Evolutionary conservation across 2,797 vertebrate genomes (phyloP).

Genomic region (Dipus sagitta): DNA sequence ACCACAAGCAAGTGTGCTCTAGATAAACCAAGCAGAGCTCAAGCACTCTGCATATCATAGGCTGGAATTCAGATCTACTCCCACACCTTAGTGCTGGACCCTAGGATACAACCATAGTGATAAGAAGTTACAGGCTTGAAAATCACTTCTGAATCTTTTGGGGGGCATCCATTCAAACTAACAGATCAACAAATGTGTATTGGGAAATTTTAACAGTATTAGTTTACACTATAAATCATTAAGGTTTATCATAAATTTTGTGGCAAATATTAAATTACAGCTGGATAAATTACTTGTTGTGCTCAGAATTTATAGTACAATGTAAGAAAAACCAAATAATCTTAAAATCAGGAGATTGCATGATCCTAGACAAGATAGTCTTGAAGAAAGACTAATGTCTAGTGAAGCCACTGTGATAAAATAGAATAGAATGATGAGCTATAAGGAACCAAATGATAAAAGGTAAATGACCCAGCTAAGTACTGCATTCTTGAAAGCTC

Average conservation of each 20-base stretch:
- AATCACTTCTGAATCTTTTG: too few relatives aligned
- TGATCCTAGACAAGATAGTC: background rate
- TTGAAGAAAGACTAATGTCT: background rate
- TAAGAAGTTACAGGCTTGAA: too few relatives aligned
- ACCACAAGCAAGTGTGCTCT: too few relatives aligned
- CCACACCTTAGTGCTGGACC: too few relatives aligned
- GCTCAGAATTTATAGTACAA: background rate
- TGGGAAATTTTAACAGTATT: background rate
- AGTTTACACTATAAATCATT: background rate
- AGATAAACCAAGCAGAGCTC: too few relatives aligned
- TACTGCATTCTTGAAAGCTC: background rate
- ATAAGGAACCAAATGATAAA: background rate
- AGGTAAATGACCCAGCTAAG: background rate
- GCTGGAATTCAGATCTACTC: too few relatives aligned
- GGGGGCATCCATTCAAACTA: too few relatives aligned
- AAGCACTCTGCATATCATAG: too few relatives aligned
- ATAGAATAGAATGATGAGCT: background rate
- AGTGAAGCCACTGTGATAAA: background rate
- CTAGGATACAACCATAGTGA: too few relatives aligned
- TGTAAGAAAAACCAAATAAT: background rate
- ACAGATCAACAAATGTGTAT: background rate
- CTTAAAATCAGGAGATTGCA: background rate
- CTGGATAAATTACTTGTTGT: background rate
- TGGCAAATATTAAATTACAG: background rate
- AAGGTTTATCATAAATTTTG: background rate